phyloP scores from a whole-genome alignment of 2,113 vertebrate genomes.

The Amphilophus citrinellus region DNA sequence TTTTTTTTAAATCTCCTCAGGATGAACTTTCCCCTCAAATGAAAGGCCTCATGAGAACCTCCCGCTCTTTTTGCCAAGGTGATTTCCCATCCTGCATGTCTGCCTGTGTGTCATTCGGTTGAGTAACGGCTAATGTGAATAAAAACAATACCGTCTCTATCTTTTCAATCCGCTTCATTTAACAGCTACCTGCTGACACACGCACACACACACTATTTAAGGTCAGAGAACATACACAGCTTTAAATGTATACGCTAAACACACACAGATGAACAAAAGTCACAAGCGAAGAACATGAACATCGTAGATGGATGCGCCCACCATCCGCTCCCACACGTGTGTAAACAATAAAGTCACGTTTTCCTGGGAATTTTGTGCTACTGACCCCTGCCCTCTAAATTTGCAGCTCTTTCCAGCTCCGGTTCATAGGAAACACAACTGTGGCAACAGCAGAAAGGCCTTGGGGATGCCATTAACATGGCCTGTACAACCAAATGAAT shows the following conservation, averaged over 20 bases:
- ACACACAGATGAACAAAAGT: neutral
- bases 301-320: neutral
- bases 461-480: slow-evolving; percentile 46
- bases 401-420: slow-evolving; percentile 63
- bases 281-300: neutral
- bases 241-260: neutral
- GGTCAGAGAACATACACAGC: neutral
- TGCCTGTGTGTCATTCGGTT: slow-evolving; percentile 52
- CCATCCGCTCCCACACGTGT: slow-evolving; percentile 53
- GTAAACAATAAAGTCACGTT: slow-evolving; percentile 66
- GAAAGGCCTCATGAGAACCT: slow-evolving; percentile 18
- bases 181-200: slow-evolving; percentile 64
- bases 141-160: slow-evolving; percentile 56
- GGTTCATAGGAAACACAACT: slow-evolving; percentile 12
- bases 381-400: slow-evolving; percentile 58
- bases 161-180: slow-evolving; percentile 47
- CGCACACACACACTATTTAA: slow-evolving; percentile 6
- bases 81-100: slow-evolving; percentile 60
- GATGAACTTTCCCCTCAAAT: slow-evolving; percentile 36
- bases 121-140: slow-evolving; percentile 50
- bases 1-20: neutral
- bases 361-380: slow-evolving; percentile 52
- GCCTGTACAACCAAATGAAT: slow-evolving; percentile 36
- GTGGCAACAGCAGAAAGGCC: slow-evolving; percentile 6
- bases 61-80: slow-evolving; percentile 27